Evolutionary conservation across 2,888 invertebrate genomes (phyloP).

Genomic region (Ophion slaviceki): DNA sequence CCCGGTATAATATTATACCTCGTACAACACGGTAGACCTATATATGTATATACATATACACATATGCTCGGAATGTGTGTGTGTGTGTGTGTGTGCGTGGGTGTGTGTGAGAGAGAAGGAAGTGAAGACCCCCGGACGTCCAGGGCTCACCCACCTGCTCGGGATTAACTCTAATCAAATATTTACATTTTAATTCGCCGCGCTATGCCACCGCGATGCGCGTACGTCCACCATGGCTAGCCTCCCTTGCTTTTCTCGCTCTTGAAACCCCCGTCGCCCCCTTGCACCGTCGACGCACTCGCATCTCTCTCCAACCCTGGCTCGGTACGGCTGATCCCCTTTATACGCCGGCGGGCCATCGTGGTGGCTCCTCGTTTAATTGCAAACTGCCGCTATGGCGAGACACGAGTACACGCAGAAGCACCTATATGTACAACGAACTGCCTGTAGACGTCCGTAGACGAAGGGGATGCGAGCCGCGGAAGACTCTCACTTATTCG

Average conservation of each 20-base stretch:
- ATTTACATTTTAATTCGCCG: conserved; percentile 82
- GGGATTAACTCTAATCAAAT: conserved; percentile 83
- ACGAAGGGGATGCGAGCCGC: not conserved
- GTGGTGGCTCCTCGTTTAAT: conserved; percentile 78
- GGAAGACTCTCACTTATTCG: not conserved
- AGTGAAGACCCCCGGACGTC: conserved; percentile 50
- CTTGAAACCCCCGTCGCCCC: conserved; percentile 34
- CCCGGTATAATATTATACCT: conserved; percentile 64
- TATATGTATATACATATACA: not conserved
- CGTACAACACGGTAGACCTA: conserved; percentile 16
- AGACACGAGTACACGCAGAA: conserved; percentile 27
- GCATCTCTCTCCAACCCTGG: conserved; percentile 59
- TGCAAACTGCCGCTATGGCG: conserved; percentile 78
- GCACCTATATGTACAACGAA: not conserved
- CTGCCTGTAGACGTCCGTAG: not conserved
- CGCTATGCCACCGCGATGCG: conserved; percentile 66
- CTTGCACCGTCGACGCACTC: not conserved
- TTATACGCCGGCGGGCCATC: conserved; percentile 70
- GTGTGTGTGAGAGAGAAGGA: conserved; percentile 17
- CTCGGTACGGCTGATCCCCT: conserved; percentile 68
- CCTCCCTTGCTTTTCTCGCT: conserved; percentile 60
- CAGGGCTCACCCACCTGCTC: conserved; percentile 78
- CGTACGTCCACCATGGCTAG: conserved; percentile 58
- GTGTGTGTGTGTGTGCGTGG: not conserved
- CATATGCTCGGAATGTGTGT: conserved; percentile 1